phyloP scores from a whole-genome alignment of 2,113 vertebrate genomes.

The Oxygymnocypris stewartii region DNA sequence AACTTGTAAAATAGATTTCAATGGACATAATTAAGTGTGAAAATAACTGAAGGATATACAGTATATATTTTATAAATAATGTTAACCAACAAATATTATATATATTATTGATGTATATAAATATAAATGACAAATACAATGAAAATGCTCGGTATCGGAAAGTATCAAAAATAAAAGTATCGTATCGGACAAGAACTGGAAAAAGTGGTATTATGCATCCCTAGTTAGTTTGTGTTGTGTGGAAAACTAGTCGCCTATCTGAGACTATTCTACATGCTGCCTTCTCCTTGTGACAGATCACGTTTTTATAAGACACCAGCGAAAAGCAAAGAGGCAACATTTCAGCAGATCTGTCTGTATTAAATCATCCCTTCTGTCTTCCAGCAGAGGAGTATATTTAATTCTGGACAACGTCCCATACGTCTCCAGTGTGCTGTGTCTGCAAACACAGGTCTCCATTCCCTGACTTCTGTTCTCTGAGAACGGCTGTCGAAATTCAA shows the following conservation, averaged over 20 bases:
- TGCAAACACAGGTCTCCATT: slow-evolving; percentile 19
- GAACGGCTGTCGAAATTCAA: slow-evolving; percentile 6
- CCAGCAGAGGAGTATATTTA: not conserved
- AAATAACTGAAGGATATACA: too few species aligned
- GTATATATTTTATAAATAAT: too few species aligned
- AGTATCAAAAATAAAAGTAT: too few species aligned
- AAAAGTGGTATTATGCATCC: too few species aligned
- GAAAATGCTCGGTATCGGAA: too few species aligned
- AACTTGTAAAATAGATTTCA: too few species aligned
- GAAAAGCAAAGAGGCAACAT: not conserved
- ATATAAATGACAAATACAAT: too few species aligned
- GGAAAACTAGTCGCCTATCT: not conserved
- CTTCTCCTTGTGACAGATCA: not conserved
- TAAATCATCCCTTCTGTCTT: not conserved
- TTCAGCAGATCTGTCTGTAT: not conserved
- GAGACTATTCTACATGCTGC: not conserved
- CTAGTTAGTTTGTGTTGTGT: not conserved
- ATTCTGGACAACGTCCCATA: slow-evolving; percentile 24
- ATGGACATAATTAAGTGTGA: too few species aligned
- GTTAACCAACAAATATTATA: too few species aligned
- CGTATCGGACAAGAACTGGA: too few species aligned
- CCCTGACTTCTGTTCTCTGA: not conserved
- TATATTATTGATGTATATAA: too few species aligned
- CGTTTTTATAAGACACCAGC: not conserved
- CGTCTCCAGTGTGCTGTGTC: slow-evolving; percentile 5